Evolutionary conservation across 2,113 vertebrate species (phyloP).

Genomic region (Xenotilapia leptura): DNA sequence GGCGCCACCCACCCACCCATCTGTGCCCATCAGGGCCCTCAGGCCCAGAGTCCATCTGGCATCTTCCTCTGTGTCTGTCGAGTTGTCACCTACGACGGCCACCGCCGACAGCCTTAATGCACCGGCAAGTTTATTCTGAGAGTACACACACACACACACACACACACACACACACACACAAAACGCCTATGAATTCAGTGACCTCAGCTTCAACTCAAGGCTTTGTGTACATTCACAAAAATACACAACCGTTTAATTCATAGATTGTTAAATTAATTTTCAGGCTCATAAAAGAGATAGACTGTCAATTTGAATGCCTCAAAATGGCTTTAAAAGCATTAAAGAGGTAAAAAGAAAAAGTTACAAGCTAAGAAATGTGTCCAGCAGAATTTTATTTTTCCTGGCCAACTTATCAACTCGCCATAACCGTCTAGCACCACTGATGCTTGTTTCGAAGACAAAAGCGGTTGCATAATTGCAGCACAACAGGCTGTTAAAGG

Average conservation of each 20-base stretch:
- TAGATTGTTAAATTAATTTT: background rate
- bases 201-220: background rate
- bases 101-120: background rate
- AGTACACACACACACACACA: background rate
- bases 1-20: slow-evolving; percentile 68
- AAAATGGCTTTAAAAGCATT: background rate
- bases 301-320: fast-evolving
- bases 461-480: background rate
- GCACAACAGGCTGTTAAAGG: background rate
- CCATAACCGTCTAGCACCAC: background rate
- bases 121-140: background rate
- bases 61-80: slow-evolving; percentile 64
- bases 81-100: slow-evolving; percentile 53
- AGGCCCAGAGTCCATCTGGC: slow-evolving; percentile 63
- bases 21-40: slow-evolving; percentile 55
- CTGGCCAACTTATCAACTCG: background rate
- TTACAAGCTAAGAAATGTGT: background rate
- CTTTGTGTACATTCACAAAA: background rate
- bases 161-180: background rate
- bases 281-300: background rate
- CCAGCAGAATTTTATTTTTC: background rate
- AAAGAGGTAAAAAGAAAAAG: fast-evolving
- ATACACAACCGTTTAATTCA: background rate
- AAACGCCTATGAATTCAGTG: background rate
- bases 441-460: background rate